phyloP scores from a whole-genome alignment of 2,113 vertebrate genomes.

The Prietella phreatophila region DNA sequence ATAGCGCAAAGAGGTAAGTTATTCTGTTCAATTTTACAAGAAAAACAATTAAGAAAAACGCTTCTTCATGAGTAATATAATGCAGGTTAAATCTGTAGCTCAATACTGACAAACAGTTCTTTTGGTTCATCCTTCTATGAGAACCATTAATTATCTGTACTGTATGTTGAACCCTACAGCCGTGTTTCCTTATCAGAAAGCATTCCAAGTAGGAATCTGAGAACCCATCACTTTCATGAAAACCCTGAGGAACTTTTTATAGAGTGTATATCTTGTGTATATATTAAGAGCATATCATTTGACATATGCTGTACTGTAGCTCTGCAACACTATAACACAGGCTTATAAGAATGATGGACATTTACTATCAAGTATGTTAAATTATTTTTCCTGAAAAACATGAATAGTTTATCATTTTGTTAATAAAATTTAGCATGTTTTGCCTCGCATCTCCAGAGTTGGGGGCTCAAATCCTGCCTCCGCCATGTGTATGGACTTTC shows the following conservation, averaged over 20 bases:
- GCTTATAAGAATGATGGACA: background rate
- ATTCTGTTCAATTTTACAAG: background rate
- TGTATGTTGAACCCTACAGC: background rate
- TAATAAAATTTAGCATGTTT: background rate
- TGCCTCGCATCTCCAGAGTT: too few species aligned
- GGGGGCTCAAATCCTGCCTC: too few species aligned
- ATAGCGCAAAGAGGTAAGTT: constrained; percentile 61
- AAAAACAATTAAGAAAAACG: background rate
- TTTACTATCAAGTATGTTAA: background rate
- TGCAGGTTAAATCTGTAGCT: background rate
- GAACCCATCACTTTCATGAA: background rate
- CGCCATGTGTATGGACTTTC: too few species aligned
- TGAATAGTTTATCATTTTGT: background rate
- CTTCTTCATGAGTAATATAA: background rate
- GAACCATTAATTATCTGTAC: background rate
- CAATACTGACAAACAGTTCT: background rate
- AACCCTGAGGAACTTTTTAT: background rate
- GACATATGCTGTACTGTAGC: background rate
- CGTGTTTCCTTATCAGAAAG: background rate
- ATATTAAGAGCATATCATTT: background rate
- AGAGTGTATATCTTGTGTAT: background rate
- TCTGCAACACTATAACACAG: background rate
- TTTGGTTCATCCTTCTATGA: background rate
- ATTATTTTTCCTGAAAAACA: background rate
- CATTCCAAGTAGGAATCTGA: background rate